Base-by-base conservation (phyloP, 1,140 invertebrate genomes). In the Drosophila lini region DNA sequence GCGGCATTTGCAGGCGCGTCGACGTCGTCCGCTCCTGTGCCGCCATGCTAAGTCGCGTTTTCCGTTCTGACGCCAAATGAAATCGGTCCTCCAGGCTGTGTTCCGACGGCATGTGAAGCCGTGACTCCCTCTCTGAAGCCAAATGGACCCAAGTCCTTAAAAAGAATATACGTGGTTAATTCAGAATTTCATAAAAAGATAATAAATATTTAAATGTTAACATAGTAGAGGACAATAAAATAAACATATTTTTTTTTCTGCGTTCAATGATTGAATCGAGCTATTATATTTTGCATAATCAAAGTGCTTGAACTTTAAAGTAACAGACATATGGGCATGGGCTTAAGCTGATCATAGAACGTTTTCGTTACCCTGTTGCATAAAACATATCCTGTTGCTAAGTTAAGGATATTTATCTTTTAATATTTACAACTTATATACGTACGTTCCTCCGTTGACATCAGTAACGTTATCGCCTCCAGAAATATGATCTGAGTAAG, bases 81-180 rank as follows among this genome's bases (percentile, higher is more conserved):
- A 64, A 64, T 40, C 61, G 38, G 5, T 31, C 28, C 2, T 61
- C 61, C 38, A 64, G 38, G 3, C 22, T 38, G 36, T 55, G 52
- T 22, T 64, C 61, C n/a, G 56, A 19, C 5, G 61, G 38, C 38
- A 64, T 9, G n/a, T 61, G 61, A n/a, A 64, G 28, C 3, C 56
- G 61, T 11, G 59, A 22, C 41, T 68, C 92, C 58, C 93, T 93
- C 75, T 40, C 56, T 11, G 61, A 41, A 22, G 36, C 7, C 28
- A 64, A 28, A 34, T 64, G 61, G 10, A 64, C 36, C 61, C 61
- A 64, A 16, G 40, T 34, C 31, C 61, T 64, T 42, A 0, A 60
- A 60, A 38, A 55, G 22, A 63, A 60, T 10, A 5, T 10, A 9
- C 13, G 7, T 25, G 3, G 8, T 11, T 31, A 36, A 38, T 2